Evolutionary conservation across 2,113 vertebrate species (phyloP), one percentile per base, ranked within the genome.

Genomic region (Nibea albiflora): DNA sequence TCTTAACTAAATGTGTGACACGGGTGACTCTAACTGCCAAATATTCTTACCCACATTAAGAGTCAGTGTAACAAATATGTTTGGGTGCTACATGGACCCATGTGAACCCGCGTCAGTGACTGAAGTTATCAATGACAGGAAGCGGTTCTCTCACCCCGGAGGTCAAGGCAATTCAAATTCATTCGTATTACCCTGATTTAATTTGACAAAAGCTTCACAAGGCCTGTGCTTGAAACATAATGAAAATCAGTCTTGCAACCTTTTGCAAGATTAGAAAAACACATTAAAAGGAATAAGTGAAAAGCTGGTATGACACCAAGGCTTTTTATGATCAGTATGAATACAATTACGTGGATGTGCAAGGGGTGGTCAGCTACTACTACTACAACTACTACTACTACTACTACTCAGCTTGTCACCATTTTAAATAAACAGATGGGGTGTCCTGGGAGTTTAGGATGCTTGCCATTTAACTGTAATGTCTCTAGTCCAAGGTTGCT

Each of bases 1-100:
- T 80, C 82, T 88, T 74, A 69, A 79, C 71, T 71, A 73, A 89
- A 90, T 83, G 73, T 79, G 76, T 83, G 84, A 90, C 73, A 86
- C 17, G 73, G 35, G 31, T 50, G 56, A 83, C 71, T 80, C 39
- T 67, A 70, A 73, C 68, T 68, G 89, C 68, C 83, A 88, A 77
- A 74, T 75, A 80, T 80, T 84, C 69, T 63, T 44, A 52, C 46
- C 68, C 71, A 70, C 64, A 84, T 83, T 76, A 81, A 60, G 84
- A 85, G 61, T 44, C 77, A 67, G 81, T 73, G 68, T 10, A 85
- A 70, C 68, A 67, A 28, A 86, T 79, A 53, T 65, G 44, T 80
- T 83, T 76, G 69, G 72, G 62, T 85, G 50, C 54, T 24, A 47
- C 22, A 83, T 70, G 39, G 65, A 75, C 16, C 39, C 14, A 14